Evolutionary conservation across 2,113 vertebrate species (phyloP), one percentile per base, ranked within the genome.

Genomic region (Mionectes macconnelli): DNA sequence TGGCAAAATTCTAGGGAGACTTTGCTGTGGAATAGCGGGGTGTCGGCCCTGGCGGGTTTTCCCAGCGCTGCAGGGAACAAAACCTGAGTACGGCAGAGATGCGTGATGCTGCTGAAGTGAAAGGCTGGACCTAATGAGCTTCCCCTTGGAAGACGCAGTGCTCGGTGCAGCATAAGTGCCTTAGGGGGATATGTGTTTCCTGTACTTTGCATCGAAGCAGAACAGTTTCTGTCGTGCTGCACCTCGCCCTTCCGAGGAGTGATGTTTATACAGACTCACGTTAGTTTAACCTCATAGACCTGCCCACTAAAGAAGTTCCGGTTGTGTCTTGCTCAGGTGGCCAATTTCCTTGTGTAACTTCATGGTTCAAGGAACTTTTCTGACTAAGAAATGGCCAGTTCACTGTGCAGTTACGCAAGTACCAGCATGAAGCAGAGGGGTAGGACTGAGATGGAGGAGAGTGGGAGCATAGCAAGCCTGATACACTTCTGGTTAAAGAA

Each of bases 131-230:
- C 3, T 40, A 1, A 2, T 2, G n/a, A 8, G 11, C n/a, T 56
- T 9, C 10, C 6, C 4, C 0, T 27, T 39, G 2, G 3, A 68
- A 79, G 20, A 2, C 27, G 1, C 4, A 27, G 8, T 3, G 35
- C 19, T 0, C 10, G 15, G 13, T 1, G 4, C 24, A 14, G 0
- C 4, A 15, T 39, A 8, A 6, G 2, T 45, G 2, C 44, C 7
- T 8, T n/a, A 9, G 31, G 18, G 6, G 12, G 42, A 0, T 3
- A 1, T 14, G 39, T 22, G 7, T 28, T 44, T 44, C 9, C 1
- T 53, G 57, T 28, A 9, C 1, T 23, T 35, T 1, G 15, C 2
- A 14, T 12, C 14, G 9, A 52, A 14, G 3, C 12, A 12, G 3
- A 7, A 25, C 1, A 15, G 0, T 31, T 47, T 57, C 5, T 21